Conservation (phyloP, 2,113 vertebrate genomes). For the Tenrec ecaudatus region DNA sequence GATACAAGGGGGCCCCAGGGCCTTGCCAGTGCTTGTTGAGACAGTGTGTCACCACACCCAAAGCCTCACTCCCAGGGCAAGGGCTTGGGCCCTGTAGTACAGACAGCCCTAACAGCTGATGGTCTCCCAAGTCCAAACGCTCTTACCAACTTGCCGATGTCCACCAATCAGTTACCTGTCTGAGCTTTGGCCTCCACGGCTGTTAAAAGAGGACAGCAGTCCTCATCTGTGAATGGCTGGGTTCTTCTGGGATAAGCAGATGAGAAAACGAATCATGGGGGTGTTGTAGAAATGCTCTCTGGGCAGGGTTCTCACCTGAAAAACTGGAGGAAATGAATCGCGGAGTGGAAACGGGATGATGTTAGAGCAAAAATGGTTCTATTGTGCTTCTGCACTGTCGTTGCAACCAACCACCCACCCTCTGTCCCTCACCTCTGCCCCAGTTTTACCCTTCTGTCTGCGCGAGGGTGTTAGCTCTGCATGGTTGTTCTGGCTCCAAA, state of each 20-base stretch:
- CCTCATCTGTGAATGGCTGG: neutral
- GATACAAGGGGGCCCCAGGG: constrained; percentile 16
- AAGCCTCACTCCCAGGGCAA: neutral
- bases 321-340: neutral
- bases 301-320: neutral
- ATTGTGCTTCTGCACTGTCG: neutral
- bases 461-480: neutral
- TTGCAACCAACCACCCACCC: neutral
- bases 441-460: constrained; percentile 28
- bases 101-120: neutral
- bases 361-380: neutral
- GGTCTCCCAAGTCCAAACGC: no score
- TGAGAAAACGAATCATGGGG: neutral
- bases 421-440: constrained; percentile 51
- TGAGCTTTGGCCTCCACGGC: constrained; percentile 20
- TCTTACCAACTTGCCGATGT: constrained; percentile 3
- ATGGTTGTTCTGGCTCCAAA: constrained; percentile 33
- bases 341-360: neutral
- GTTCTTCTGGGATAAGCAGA: neutral
- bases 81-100: neutral
- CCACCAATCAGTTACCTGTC: neutral
- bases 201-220: constrained; percentile 42
- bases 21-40: neutral
- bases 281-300: neutral
- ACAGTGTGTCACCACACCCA: neutral